Conservation (phyloP, 2,797 vertebrate genomes). For the Acanthiza pusilla region DNA sequence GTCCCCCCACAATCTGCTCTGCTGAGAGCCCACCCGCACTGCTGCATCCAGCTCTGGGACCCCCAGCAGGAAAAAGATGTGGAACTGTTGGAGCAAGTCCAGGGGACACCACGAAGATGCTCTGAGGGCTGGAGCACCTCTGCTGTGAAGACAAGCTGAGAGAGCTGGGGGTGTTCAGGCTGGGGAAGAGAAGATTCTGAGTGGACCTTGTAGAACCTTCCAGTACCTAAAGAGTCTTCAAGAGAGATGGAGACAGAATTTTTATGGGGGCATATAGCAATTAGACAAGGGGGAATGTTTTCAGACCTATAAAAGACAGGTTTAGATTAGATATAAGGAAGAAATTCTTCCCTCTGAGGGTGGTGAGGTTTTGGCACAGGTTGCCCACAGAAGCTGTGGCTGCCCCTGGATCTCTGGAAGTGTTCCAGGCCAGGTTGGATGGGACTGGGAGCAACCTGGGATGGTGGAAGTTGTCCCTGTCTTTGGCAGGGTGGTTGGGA, state of each 20-base stretch:
- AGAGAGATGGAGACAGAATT: not conserved
- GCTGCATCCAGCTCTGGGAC: not conserved
- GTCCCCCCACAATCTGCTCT: not conserved
- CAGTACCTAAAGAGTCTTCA: not conserved
- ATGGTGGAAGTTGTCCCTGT: not conserved
- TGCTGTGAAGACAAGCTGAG: not conserved
- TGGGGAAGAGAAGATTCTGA: not conserved
- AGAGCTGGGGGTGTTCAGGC: not conserved
- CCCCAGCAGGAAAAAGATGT: accelerated
- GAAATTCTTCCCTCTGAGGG: not conserved
- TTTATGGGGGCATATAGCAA: accelerated
- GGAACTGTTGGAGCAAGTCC: not conserved
- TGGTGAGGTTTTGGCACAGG: not conserved
- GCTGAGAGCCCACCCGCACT: not conserved
- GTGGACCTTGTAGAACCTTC: not conserved
- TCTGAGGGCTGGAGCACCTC: not conserved
- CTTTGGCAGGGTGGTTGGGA: not conserved
- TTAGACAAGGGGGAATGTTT: not conserved
- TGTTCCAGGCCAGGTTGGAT: accelerated
- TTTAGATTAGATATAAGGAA: not conserved
- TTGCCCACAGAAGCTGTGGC: not conserved
- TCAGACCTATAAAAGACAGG: not conserved
- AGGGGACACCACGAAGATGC: not conserved
- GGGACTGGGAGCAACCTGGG: accelerated
- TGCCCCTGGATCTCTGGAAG: not conserved